Conservation (phyloP, 2,797 vertebrate genomes). For the Pangasius djambal region DNA sequence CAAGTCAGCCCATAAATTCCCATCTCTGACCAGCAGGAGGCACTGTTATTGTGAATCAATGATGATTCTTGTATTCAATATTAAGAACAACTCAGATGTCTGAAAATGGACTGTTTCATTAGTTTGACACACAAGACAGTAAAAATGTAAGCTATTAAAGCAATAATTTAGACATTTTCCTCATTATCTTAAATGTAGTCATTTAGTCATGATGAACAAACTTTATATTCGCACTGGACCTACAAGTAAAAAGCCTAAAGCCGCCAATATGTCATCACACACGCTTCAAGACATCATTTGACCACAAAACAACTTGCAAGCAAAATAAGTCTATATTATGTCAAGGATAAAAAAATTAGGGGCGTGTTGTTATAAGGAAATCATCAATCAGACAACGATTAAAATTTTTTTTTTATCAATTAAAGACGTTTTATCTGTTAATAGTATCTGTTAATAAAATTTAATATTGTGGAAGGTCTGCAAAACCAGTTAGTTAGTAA, state of each 20-base stretch:
- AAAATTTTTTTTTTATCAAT: neutral
- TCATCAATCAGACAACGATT: neutral
- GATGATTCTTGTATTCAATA: neutral
- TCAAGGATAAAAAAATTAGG: neutral
- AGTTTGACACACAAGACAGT: neutral
- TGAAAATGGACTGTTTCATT: conserved; percentile 1
- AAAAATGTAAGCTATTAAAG: neutral
- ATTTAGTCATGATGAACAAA: neutral
- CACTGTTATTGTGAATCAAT: neutral
- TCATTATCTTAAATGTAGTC: neutral
- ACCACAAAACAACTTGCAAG: neutral
- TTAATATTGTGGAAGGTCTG: neutral
- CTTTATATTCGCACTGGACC: neutral
- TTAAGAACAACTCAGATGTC: conserved; percentile 14
- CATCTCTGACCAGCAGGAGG: conserved; percentile 61
- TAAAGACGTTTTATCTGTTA: neutral
- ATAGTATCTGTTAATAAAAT: neutral
- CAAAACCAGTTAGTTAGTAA: neutral
- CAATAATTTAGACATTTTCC: neutral
- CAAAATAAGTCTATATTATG: neutral
- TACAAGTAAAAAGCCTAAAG: neutral
- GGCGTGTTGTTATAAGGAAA: neutral
- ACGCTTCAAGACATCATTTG: neutral
- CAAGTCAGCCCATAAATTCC: conserved; percentile 37
- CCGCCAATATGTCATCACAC: neutral